Evolutionary conservation across 2,888 invertebrate genomes (phyloP), one percentile per base, ranked within the genome.

Genomic region (Baccha elongata): DNA sequence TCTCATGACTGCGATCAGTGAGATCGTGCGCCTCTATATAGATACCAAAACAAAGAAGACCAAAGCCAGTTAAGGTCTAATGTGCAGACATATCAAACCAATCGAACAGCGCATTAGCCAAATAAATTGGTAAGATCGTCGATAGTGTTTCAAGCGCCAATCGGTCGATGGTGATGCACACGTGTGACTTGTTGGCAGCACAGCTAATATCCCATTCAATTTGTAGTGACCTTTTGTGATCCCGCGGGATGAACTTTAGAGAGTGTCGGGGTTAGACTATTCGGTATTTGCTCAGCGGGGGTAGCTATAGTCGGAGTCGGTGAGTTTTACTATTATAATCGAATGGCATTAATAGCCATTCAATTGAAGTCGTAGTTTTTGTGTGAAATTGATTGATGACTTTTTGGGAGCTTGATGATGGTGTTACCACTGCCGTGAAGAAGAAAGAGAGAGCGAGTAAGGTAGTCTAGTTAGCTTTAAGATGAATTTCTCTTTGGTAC

Each of bases 381-480:
- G 75, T 75, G 76, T 81, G 71, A 81, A 81, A 81, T 76, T 81
- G 81, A 81, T 80, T 80, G 80, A 80, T 80, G 69, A 58, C 40
- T 58, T 58, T 29, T 40, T 10, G 15, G 6, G 21, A 29, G 1
- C 40, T 58, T 40, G 29, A 19, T 42, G 26, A 60, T 58, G 60
- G 19, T 17, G 4, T 32, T 13, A 26, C 40, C 10, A 10, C 11
- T 13, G 21, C 21, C 21, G 21, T n/a, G 23, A 19, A 4, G 26
- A 3, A 11, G 52, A 7, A 7, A 32, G 26, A 23, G 42, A 13
- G 35, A 23, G 15, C 40, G 58, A 40, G 58, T 19, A 40, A 58
- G 58, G 37, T 44, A 53, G 29, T 44, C 53, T 53, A 32, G 53
- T 44, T 53, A 42, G 29, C 17, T 32, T 8, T 13, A 2, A 42